Conservation (phyloP, 2,113 vertebrate genomes). For the Probosciger aterrimus region DNA sequence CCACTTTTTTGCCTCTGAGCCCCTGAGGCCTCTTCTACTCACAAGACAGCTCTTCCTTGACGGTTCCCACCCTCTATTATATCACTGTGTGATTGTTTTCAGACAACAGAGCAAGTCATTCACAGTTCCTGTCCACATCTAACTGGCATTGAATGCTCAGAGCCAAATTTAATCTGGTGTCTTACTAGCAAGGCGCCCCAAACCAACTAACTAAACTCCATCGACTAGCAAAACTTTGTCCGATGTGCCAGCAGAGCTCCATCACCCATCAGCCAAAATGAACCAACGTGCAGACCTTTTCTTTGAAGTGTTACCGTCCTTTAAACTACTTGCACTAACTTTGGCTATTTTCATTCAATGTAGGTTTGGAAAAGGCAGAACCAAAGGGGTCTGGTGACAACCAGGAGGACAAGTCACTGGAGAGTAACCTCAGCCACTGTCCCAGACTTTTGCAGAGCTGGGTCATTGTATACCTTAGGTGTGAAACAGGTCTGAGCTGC, state of each 20-base stretch:
- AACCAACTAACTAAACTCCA: background rate
- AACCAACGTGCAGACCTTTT: background rate
- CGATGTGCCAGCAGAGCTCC: background rate
- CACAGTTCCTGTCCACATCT: constrained; percentile 11
- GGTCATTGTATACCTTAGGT: background rate
- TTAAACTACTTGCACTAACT: background rate
- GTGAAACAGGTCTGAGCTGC: background rate
- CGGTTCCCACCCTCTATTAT: background rate
- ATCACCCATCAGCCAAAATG: background rate
- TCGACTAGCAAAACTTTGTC: background rate
- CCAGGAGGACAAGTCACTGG: background rate
- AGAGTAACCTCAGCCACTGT: background rate
- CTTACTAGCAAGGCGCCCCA: background rate
- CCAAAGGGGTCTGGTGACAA: background rate
- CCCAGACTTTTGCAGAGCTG: background rate
- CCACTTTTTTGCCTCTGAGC: background rate
- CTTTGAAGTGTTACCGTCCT: background rate
- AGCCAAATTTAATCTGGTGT: background rate
- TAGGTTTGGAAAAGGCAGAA: background rate
- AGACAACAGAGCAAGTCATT: background rate
- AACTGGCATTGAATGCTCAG: background rate
- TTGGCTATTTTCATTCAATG: background rate
- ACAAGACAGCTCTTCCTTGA: background rate
- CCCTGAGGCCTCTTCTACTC: background rate
- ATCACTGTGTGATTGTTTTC: background rate